Base-by-base conservation (phyloP, 2,797 vertebrate genomes). In the Epinephelus coioides region DNA sequence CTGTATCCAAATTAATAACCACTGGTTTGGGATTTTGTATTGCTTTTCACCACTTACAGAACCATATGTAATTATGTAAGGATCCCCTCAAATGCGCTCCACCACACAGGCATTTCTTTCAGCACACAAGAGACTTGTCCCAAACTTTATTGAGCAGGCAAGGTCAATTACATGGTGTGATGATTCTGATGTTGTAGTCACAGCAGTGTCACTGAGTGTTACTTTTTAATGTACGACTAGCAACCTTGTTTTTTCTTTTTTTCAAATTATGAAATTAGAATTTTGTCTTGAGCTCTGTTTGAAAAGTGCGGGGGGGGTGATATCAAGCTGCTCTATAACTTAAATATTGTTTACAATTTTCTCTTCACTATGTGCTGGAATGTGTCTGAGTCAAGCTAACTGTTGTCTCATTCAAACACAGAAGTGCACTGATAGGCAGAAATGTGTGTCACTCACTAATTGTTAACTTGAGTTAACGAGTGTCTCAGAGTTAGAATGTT, bases 1-100 rank as follows among this genome's bases (percentile, higher is more conserved):
- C 76, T 83, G 69, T 59, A 70, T 79, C 83, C 87, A 92, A 86
- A 90, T 91, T 86, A 92, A 90, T 87, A 91, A 88, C 57, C 19
- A 6, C 78, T 72, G 71, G 73, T 91, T 86, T 82, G 64, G 72
- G 77, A 73, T 79, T 83, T 67, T 66, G 66, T 67, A 65, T 69
- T 12, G 68, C 73, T 77, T 85, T 82, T 62, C 73, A 72, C 59
- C 83, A 78, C 62, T 79, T 70, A 79, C 44, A 79, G 25, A 81
- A 63, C 51, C 66, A 47, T 49, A 49, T 78, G 74, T 66, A 90
- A 91, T 88, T 87, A 86, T 80, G 25, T 76, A 82, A 87, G 75
- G 76, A 83, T 74, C 59, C 68, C 70, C 73, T 82, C 71, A 83
- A 81, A 81, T 72, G 49, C 66, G 3, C 72, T 78, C 40, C 50